Percentiles rank a stretch among this genome's conserved stretches.
These are phyloP conservation scores for Lithodes maja DNA, from an alignment of 2,888 invertebrate species.

Conservation along the genomic window DNA sequence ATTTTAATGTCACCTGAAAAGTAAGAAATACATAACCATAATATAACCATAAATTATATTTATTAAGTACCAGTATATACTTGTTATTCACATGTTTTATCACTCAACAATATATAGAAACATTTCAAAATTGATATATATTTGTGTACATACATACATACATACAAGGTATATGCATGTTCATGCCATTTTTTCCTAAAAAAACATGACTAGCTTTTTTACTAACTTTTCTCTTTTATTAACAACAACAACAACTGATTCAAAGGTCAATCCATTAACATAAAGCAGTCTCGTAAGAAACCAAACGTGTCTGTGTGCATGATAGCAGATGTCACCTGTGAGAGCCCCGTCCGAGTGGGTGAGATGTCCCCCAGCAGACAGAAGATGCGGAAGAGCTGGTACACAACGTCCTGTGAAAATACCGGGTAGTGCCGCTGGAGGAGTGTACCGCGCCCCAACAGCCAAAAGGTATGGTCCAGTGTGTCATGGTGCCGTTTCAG, in stretches of 20 bases:
- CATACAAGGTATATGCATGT: not conserved
- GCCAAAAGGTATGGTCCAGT: constrained; percentile 86
- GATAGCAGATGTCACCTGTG: constrained; percentile 44
- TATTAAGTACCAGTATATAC: not conserved
- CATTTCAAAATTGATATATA: constrained; percentile 24
- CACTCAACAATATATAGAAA: not conserved
- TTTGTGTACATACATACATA: constrained; percentile 28
- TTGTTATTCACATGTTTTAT: not conserved
- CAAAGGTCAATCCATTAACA: too few relatives aligned
- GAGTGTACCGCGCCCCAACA: constrained; percentile 83
- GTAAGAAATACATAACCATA: constrained; percentile 42
- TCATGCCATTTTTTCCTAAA: too few relatives aligned
- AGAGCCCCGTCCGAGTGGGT: constrained; percentile 45
- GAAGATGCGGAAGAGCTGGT: constrained; percentile 85
- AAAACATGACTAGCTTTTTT: too few relatives aligned
- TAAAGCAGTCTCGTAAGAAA: too few relatives aligned
- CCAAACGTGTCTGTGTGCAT: constrained; percentile 9
- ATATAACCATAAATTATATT: not conserved
- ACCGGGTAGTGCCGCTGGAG: constrained; percentile 79
- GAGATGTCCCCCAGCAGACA: constrained; percentile 82
- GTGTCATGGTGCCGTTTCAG: constrained; percentile 71
- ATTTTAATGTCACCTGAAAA: constrained; percentile 81
- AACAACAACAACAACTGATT: too few relatives aligned
- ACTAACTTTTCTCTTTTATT: not conserved
- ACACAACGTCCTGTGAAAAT: constrained; percentile 81